Base-by-base conservation (phyloP, 2,888 invertebrate species). In the Spilarctia lutea region DNA sequence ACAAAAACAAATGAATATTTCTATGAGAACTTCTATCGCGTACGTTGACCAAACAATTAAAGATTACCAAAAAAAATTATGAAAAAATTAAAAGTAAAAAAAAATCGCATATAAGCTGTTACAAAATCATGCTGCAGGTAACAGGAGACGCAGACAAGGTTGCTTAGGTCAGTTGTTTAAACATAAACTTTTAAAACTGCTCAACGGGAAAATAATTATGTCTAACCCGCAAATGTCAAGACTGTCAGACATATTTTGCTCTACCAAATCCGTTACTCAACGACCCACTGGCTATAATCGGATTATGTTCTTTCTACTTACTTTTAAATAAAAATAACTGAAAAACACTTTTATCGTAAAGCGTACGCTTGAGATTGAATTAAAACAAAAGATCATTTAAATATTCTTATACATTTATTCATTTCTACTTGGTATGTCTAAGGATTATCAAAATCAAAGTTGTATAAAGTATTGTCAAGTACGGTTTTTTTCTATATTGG, bases 281-380 rank as follows among this genome's bases (percentile, higher is more conserved):
- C 73, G 48, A 27, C 10, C n/a, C 56, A 18, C 35, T 10, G n/a
- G n/a, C 52, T 16, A 30, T 70, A 70, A 74, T 70, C 65, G 65
- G 69, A 52, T 74, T 69, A 74, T 20, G 30, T 35, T n/a, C 35
- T 35, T n/a, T 20, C 10, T 11, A 65, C 45, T 27, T 48, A 45
- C 42, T 70, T 60, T 70, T 65, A 33, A 56, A 73, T 45, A 66
- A 65, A 73, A 74, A 69, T 24, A 69, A 39, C 35, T 42, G 1
- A n/a, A 45, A 48, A 52, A 33, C 8, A 24, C 48, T 42, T 72
- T 65, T 65, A 69, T 52, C n/a, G 73, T 8, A 13, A 20, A 69
- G 16, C 52, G 33, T 52, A 35, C 52, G 27, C 27, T 73, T 27
- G 24, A 63, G 35, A 68, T 18, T 18, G 1, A 20, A 60, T 60